Base-by-base conservation (phyloP, 2,113 vertebrate genomes). In the Xiphophorus maculatus region DNA sequence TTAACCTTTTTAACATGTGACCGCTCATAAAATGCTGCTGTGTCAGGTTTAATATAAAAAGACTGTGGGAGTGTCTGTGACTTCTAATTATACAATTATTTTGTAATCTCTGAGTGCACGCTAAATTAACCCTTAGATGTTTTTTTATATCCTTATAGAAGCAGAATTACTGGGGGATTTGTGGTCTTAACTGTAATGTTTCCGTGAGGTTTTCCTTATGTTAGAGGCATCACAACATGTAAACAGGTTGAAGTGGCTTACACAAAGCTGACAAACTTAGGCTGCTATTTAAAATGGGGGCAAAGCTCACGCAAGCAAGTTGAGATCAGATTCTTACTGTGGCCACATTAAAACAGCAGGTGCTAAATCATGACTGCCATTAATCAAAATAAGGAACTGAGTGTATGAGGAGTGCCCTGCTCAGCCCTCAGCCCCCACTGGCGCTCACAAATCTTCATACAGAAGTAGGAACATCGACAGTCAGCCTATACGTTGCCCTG, bases 251-350 rank as follows among this genome's bases (percentile, higher is more conserved):
- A 77, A 90, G 67, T 88, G 90, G 91, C 90, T 87, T 92, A 87
- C 87, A 91, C 89, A 90, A 93, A 94, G 91, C 90, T 87, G 95
- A 92, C 95, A 95, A 94, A 95, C 95, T 95, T 95, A 95, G 94
- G 89, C 66, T 73, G 85, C 94, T 94, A 88, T 94, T 94, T 94
- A 91, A 95, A 93, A 94, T 92, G 85, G 81, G 89, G 83, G 91
- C 88, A 71, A 83, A 81, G 74, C 93, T 93, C 94, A 93, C 75
- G 90, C 94, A 94, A 87, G 90, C 88, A 77, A 74, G 88, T 83
- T 84, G 85, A 93, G 93, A 96, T 96, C 95, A 90, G 92, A 95
- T 96, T 95, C 95, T 94, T 93, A 91, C 80, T 75, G 90, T 91
- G 90, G 88, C 91, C 84, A 88, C 91, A 93, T 93, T 94, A 93